Conservation (phyloP, 1,140 invertebrate species). For the Zophobas atratus region DNA sequence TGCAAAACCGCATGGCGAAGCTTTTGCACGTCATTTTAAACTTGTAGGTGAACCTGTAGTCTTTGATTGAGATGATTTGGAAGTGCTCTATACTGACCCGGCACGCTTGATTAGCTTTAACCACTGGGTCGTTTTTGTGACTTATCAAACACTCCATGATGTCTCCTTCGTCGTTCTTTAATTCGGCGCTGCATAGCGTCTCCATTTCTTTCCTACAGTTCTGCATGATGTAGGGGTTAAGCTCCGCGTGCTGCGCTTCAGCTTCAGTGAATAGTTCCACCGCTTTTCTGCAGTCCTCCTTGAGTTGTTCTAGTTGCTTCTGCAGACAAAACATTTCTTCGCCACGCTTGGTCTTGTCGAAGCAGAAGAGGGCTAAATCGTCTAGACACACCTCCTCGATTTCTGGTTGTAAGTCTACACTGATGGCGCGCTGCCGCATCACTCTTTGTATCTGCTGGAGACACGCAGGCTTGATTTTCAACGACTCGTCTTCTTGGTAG, state of each 20-base stretch:
- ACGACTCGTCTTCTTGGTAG: constrained; percentile 33
- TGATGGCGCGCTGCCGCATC: constrained; percentile 92
- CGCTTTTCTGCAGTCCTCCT: constrained; percentile 61
- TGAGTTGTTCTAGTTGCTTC: constrained; percentile 84
- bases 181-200: constrained; percentile 83
- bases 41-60: constrained; percentile 94
- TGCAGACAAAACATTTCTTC: constrained; percentile 96
- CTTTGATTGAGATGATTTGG: constrained; percentile 92
- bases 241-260: constrained; percentile 87
- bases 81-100: constrained; percentile 95
- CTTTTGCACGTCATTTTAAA: constrained; percentile 93
- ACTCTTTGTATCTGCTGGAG: constrained; percentile 89
- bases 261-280: constrained; percentile 90
- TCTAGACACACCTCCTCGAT: constrained; percentile 92
- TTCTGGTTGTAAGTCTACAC: constrained; percentile 94
- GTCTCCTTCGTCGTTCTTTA: constrained; percentile 84
- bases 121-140: constrained; percentile 90
- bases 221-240: constrained; percentile 88
- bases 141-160: constrained; percentile 95
- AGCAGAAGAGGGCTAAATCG: constrained; percentile 88
- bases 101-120: constrained; percentile 87
- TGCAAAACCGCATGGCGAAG: constrained; percentile 87
- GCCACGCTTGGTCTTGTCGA: constrained; percentile 85
- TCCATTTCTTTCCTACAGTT: constrained; percentile 89
- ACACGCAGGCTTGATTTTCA: constrained; percentile 71